Conservation (phyloP, 2,888 invertebrate species). For the Diaperis boleti region DNA sequence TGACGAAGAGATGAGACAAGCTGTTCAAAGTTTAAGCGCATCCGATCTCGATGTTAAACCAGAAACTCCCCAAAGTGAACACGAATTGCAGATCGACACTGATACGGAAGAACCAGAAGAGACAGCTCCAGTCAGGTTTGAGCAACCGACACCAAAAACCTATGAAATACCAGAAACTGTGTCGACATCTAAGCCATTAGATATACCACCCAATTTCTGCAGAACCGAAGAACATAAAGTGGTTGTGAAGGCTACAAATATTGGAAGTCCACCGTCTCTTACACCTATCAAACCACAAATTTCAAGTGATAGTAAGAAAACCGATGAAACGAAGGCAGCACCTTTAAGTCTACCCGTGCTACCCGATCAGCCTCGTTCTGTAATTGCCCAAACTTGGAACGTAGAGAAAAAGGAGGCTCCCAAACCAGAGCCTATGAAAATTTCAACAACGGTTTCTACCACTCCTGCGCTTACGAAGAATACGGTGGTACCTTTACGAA, state of each 20-base stretch:
- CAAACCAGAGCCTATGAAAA: conserved; percentile 14
- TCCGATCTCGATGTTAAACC: conserved; percentile 76
- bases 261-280: conserved; percentile 63
- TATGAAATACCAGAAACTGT: conserved; percentile 66
- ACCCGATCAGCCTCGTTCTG: conserved; percentile 52
- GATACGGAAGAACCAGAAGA: conserved; percentile 85
- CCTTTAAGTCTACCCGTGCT: conserved; percentile 48
- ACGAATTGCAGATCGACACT: conserved; percentile 86
- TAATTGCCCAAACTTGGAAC: conserved; percentile 55
- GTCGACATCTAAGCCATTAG: conserved; percentile 70
- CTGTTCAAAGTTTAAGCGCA: conserved; percentile 79
- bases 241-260: conserved; percentile 54
- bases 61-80: conserved; percentile 87
- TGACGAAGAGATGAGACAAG: conserved; percentile 86
- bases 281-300: conserved; percentile 60
- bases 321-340: conserved; percentile 39
- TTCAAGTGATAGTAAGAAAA: conserved; percentile 45
- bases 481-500: conserved; percentile 35
- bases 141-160: conserved; percentile 66
- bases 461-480: conserved; percentile 30
- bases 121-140: conserved; percentile 64
- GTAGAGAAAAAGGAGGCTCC: conserved; percentile 14
- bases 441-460: conserved; percentile 6
- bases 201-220: conserved; percentile 68
- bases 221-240: conserved; percentile 62